Conservation (phyloP, 2,797 vertebrate genomes). For the Lagocephalus sceleratus region DNA sequence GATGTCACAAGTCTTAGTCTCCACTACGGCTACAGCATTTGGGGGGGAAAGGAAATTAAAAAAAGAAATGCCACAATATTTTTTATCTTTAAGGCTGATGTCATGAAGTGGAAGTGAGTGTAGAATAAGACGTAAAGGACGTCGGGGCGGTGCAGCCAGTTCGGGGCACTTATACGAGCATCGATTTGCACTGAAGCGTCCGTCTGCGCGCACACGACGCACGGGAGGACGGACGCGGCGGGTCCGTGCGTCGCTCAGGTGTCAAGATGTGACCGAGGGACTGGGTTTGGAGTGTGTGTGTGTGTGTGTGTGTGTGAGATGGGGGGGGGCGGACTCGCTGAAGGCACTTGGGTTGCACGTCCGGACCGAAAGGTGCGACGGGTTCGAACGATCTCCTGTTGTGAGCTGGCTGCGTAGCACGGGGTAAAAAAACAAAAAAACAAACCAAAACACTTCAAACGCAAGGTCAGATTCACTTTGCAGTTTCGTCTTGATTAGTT, state of each 20-base stretch:
- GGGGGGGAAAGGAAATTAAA: too few species aligned
- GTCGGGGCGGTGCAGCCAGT: slow-evolving; percentile 10
- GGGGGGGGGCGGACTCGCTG: not conserved
- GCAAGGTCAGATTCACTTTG: not conserved
- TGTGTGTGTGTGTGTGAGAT: not conserved
- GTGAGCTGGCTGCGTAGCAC: not conserved
- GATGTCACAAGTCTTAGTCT: slow-evolving; percentile 9
- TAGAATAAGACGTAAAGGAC: not conserved
- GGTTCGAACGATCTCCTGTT: slow-evolving; percentile 8
- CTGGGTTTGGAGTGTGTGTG: too few species aligned
- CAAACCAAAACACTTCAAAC: slow-evolving; percentile 1
- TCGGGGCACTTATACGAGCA: slow-evolving; percentile 34
- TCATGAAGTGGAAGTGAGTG: not conserved
- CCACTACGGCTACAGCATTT: slow-evolving; percentile 12
- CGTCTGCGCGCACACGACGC: not conserved
- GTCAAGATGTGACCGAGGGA: too few species aligned
- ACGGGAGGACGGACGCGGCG: not conserved
- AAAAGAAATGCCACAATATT: slow-evolving; percentile 1
- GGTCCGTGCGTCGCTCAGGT: too few species aligned
- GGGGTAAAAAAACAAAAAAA: slow-evolving; percentile 22
- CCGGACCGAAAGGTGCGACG: slow-evolving; percentile 38
- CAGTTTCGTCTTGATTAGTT: too few species aligned
- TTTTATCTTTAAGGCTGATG: slow-evolving; percentile 52
- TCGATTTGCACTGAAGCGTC: not conserved
- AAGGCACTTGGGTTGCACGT: slow-evolving; percentile 55